Evolutionary conservation across 2,113 vertebrate genomes (phyloP).

Genomic region (Myotis brandtii): DNA sequence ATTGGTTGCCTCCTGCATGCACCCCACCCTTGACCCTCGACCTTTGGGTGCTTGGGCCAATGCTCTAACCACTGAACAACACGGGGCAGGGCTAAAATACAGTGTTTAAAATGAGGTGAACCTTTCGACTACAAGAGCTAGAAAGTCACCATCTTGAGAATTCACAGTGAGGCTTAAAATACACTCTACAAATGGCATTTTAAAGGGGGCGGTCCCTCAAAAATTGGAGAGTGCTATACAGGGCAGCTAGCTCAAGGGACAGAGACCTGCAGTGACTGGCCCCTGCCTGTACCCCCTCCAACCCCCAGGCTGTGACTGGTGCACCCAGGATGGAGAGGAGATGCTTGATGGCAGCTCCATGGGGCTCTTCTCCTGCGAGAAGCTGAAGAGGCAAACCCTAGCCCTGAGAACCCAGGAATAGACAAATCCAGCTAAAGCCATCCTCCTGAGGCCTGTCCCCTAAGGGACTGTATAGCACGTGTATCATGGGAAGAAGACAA

Average conservation of each 20-base stretch:
- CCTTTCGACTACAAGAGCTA: not conserved
- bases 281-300: accelerated
- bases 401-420: not conserved
- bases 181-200: not conserved
- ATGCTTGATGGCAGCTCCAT: accelerated
- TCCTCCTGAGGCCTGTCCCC: not conserved
- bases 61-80: too few relatives aligned
- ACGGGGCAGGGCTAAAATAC: too few relatives aligned
- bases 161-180: not conserved
- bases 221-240: too few relatives aligned
- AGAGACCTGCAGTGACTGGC: not conserved
- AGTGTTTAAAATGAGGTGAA: not conserved
- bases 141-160: not conserved
- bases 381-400: not conserved
- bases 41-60: too few relatives aligned
- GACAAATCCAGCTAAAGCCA: not conserved
- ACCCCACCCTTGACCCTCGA: too few relatives aligned
- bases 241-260: too few relatives aligned
- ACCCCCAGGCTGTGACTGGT: accelerated
- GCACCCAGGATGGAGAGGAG: not conserved
- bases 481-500: not conserved
- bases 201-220: not conserved
- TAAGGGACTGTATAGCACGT: accelerated
- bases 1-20: too few relatives aligned
- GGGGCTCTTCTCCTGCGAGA: accelerated